Evolutionary conservation across 1,140 invertebrate genomes (phyloP), one percentile per base, ranked within the genome.

Genomic region (Portunus trituberculatus): DNA sequence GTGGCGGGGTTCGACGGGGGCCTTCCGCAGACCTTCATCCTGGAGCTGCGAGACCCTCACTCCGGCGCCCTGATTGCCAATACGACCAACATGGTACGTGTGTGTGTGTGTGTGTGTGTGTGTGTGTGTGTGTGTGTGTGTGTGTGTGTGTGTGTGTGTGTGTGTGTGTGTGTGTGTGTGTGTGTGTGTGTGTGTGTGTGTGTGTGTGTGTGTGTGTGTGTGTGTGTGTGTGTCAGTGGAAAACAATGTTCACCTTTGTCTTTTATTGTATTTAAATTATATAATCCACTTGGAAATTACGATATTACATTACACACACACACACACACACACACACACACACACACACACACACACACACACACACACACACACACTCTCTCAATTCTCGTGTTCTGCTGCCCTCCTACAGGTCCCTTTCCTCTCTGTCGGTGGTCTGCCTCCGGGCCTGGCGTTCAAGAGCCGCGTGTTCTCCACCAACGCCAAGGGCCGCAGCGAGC

Each of bases 21-120:
- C n/a, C 91, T 92, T 4, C 91, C 91, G 25, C 91, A 92, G 91
- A 92, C 91, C 91, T 92, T 92, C 14, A 92, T 76, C 46, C 91
- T 92, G 52, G 91, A 92, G 67, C 59, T 92, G 28, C 28, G 28
- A 4, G 91, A 92, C 25, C 91, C n/a, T 4, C 48, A 67, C 59
- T 29, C 91, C 14, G 83, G 59, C n/a, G 29, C 29, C 29, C 31
- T 92, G 20, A 25, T 92, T n/a, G 59, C 67, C n/a, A 92, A 83
- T 31, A 45, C 59, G 20, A 46, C 76, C 0, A 92, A 45, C 32
- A n/a, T 32, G 91, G 59, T 92, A 20, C 31, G 31, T 88, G 45
- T 88, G 45, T 39, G 45, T 88, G 45, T 88, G 45, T 88, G 45
- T 88, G 45, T 88, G 45, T 88, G 45, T 88, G 45, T 88, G 45